Base-by-base conservation (phyloP, 2,888 invertebrate genomes). In the Lasioglossum figueresi region DNA sequence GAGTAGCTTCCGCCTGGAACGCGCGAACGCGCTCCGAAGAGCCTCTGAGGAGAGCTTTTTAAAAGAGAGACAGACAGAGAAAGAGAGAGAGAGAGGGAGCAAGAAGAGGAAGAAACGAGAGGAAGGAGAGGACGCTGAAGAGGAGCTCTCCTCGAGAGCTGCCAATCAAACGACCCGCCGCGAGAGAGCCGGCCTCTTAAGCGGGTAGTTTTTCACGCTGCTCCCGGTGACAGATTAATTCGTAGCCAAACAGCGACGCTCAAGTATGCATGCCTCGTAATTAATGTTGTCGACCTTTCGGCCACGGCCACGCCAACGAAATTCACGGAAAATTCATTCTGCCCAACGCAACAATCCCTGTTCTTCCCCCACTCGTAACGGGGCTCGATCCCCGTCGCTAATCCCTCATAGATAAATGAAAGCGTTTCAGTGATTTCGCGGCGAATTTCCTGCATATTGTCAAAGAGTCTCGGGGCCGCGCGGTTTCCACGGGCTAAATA, bases 101-200 rank as follows among this genome's bases (percentile, higher is more conserved):
- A n/a, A 52, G 52, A 2, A 52, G 23, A 52, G 10, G 52, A 52
- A 23, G 52, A 23, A 23, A 23, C 48, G 23, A 23, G 23, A 52
- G 23, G 23, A 10, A 81, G 37, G 45, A 68, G 45, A 68, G 76
- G 82, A 74, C n/a, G 72, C 27, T 48, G 71, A 79, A 88, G 85
- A 88, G 76, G 72, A 82, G 45, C 84, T 76, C 82, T 89, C 87
- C 90, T 88, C 85, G 85, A 86, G 88, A 89, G 86, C 91, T 92
- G 92, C 91, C 92, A 92, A 92, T 92, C 92, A 92, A 91, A 85
- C 85, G 80, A 86, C 80, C 81, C 80, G 77, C 85, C 81, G 52
- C 79, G 75, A 87, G 82, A 87, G 82, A 90, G 85, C 84, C 40
- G 88, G 82, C 88, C 87, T 89, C 91, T 90, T 90, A 91, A 89